Percentiles rank a stretch among this genome's conserved stretches.
phyloP scores from a whole-genome alignment of 2,888 invertebrate genomes.

The Malachius bipustulatus region DNA sequence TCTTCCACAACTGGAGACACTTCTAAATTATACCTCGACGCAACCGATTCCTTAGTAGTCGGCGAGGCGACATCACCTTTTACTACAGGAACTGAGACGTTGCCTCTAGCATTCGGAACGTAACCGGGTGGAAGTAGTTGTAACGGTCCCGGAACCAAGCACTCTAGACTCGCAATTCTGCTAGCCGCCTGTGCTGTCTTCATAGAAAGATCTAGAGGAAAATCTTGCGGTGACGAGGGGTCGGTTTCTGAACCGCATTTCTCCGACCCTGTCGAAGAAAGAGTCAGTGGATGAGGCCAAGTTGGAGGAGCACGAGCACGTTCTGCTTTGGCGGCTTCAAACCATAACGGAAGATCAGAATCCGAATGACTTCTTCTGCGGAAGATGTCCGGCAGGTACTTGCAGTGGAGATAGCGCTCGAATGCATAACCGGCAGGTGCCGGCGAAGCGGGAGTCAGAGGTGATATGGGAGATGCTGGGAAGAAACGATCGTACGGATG shows the following conservation, averaged over 20 bases:
- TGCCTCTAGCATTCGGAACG: conserved; percentile 41
- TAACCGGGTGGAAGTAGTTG: conserved; percentile 44
- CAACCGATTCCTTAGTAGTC: conserved; percentile 64
- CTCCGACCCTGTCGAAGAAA: conserved; percentile 30
- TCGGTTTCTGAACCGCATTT: conserved; percentile 44
- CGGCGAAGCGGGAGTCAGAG: conserved; percentile 43
- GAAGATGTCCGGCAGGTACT: conserved; percentile 51
- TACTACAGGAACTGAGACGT: conserved; percentile 61
- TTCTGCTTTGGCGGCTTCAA: conserved; percentile 38
- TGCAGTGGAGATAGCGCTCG: conserved; percentile 50
- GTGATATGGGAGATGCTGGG: conserved; percentile 46
- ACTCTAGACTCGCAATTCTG: conserved; percentile 28
- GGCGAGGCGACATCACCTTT: conserved; percentile 68
- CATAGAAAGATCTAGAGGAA: conserved; percentile 74
- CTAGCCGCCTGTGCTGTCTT: conserved; percentile 43
- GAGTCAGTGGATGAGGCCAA: conserved; percentile 32
- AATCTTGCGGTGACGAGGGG: conserved; percentile 57
- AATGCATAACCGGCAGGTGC: conserved; percentile 45
- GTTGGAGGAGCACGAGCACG: conserved; percentile 31
- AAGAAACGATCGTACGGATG: conserved; percentile 40
- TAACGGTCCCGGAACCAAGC: conserved; percentile 31
- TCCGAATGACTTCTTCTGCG: conserved; percentile 53
- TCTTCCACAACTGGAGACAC: conserved; percentile 69
- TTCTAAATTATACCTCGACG: conserved; percentile 61
- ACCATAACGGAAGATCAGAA: conserved; percentile 49